Conservation (phyloP, 2,888 invertebrate species). For the Bursaphelenchus okinawaensis region DNA sequence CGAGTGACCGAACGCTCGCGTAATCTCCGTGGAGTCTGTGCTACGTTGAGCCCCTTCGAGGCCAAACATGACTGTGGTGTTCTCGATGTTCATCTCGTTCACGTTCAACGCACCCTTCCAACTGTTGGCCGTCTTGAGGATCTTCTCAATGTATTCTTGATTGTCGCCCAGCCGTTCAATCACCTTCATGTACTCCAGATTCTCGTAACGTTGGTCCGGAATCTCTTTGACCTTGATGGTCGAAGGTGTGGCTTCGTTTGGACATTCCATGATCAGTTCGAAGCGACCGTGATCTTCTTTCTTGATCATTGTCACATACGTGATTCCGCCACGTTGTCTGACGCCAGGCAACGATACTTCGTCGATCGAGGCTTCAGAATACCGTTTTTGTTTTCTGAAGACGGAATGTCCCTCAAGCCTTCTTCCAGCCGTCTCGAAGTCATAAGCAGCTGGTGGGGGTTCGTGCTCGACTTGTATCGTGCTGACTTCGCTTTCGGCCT, state of each 20-base stretch:
- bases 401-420: slow-evolving; percentile 22
- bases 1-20: slow-evolving; percentile 6
- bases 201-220: slow-evolving; percentile 28
- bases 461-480: slow-evolving; percentile 12
- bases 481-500: slow-evolving; percentile 4
- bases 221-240: slow-evolving; percentile 12
- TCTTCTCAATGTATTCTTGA: slow-evolving; percentile 11
- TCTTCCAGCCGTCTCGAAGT: slow-evolving; percentile 22
- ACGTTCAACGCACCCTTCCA: slow-evolving; percentile 2
- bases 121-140: not conserved
- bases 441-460: slow-evolving; percentile 25
- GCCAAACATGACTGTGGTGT: slow-evolving; percentile 43
- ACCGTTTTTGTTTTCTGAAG: slow-evolving; percentile 23
- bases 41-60: slow-evolving; percentile 17
- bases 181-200: slow-evolving; percentile 28
- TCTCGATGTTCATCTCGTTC: slow-evolving; percentile 15
- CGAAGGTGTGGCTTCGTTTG: slow-evolving; percentile 19
- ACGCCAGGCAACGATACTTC: slow-evolving; percentile 11
- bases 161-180: slow-evolving; percentile 17
- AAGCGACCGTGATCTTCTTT: slow-evolving; percentile 50
- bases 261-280: slow-evolving; percentile 49
- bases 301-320: slow-evolving; percentile 40
- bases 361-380: slow-evolving; percentile 29
- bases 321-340: slow-evolving; percentile 28
- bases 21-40: slow-evolving; percentile 2